phyloP scores from a whole-genome alignment of 2,113 vertebrate genomes.

The Pitta sordida region DNA sequence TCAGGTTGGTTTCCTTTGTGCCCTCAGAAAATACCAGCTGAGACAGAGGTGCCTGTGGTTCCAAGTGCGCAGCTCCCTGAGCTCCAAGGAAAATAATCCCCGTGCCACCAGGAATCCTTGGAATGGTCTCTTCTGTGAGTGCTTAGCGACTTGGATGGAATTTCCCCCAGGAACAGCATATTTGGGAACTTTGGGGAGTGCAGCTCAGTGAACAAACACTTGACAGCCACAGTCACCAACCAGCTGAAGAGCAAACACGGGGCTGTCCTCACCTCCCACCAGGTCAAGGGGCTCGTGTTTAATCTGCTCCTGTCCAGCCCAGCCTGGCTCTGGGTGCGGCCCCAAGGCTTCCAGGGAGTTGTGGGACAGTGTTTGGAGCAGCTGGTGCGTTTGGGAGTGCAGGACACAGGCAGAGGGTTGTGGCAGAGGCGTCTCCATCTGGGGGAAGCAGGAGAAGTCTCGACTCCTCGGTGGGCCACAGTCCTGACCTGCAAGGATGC shows the following conservation, averaged over 20 bases:
- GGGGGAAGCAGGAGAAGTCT: neutral
- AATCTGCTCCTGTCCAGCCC: neutral
- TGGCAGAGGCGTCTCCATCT: neutral
- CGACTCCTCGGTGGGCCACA: neutral
- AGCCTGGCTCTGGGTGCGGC: neutral
- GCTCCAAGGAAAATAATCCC: neutral
- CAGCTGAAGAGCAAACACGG: neutral
- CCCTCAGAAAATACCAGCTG: neutral
- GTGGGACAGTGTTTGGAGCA: neutral
- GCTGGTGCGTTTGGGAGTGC: fast-evolving
- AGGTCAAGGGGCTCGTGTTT: neutral
- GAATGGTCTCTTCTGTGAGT: neutral
- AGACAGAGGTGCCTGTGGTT: neutral
- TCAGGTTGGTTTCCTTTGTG: neutral
- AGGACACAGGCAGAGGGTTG: neutral
- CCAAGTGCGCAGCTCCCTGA: neutral
- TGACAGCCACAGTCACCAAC: neutral
- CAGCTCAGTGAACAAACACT: neutral
- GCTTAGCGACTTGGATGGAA: neutral
- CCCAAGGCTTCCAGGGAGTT: neutral
- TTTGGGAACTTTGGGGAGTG: neutral
- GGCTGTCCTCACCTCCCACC: neutral
- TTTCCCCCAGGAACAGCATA: neutral
- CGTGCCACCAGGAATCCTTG: neutral
- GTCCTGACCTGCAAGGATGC: neutral